Base-by-base conservation (phyloP, 2,888 invertebrate genomes). In the Tinea trinotella region DNA sequence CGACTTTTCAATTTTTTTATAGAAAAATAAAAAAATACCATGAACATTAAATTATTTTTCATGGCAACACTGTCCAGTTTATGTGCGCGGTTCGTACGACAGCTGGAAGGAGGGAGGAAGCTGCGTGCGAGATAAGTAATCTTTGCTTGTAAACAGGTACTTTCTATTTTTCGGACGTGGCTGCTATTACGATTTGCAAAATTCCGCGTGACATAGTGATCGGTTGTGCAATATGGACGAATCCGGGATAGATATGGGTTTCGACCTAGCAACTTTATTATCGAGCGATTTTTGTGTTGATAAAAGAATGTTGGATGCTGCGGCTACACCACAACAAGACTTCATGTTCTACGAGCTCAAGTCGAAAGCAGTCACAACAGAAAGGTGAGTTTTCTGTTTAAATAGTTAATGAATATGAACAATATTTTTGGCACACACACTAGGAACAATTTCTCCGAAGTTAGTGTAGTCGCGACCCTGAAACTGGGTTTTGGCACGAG, bases 321-420 rank as follows among this genome's bases (percentile, higher is more conserved):
- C 87, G 18, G 80, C 87, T n/a, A 82, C 87, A 64, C 80, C 79
- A 59, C 78, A 82, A 22, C 88, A 88, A 69, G 89, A 89, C 62
- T 87, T 89, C 65, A 88, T 88, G 88, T 90, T 88, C 67, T 89
- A 89, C 73, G 89, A 89, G 68, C 73, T 90, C 57, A 90, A 90
- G 65, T 89, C 89, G 18, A 88, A 88, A 65, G 88, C 88, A 15
- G 88, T 88, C 30, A 87, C 81, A 59, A 88, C 87, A 54, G 88
- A 87, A 74, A 89, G 89, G 89, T 89, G 65, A 74, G 87, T 67
- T 15, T 40, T 15, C 20, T 24, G 10, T 24, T 18, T 13, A 50
- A 50, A 50, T 22, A 49, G 35, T 40, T 10, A 20, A 19, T 40
- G 12, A 15, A 22, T 53, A 19, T 40, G 12, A 15, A 22, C 40